Evolutionary conservation across 2,888 invertebrate genomes (phyloP).

Genomic region (Nematopogon swammerdamellus): DNA sequence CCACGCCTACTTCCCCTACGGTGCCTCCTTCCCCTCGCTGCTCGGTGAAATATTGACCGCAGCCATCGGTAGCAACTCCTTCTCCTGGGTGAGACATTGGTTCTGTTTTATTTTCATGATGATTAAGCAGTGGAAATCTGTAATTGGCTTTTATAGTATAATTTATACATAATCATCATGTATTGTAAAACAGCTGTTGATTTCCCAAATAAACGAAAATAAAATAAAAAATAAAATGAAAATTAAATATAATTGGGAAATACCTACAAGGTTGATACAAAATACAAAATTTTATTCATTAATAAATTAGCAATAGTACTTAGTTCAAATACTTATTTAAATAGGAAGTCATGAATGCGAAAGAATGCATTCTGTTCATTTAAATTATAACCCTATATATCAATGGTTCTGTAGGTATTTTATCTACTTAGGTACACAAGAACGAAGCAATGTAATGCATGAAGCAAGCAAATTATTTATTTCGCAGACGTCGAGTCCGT

Average conservation of each 20-base stretch:
- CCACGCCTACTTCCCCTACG: conserved; percentile 98
- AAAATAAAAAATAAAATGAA: neutral
- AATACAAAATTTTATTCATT: too few species aligned
- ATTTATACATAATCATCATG: too few species aligned
- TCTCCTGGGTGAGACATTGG: conserved; percentile 90
- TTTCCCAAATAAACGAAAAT: neutral
- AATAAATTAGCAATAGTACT: too few species aligned
- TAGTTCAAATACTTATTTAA: too few species aligned
- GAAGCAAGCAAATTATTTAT: conserved; percentile 5
- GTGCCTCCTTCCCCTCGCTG: conserved; percentile 96
- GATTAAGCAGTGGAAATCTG: too few species aligned
- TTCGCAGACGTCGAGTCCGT: conserved; percentile 75
- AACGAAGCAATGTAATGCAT: neutral
- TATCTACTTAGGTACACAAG: neutral
- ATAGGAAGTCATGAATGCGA: too few species aligned
- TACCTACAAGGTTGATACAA: too few species aligned
- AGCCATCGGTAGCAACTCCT: conserved; percentile 96
- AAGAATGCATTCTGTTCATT: too few species aligned
- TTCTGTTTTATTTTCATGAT: too few species aligned
- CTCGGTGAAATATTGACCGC: conserved; percentile 96
- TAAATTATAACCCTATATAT: too few species aligned
- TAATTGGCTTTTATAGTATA: too few species aligned
- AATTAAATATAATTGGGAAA: too few species aligned
- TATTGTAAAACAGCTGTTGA: neutral
- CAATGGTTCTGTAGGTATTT: neutral